phyloP scores from a whole-genome alignment of 2,888 invertebrate species.

The Hemicrepidius hirtus region DNA sequence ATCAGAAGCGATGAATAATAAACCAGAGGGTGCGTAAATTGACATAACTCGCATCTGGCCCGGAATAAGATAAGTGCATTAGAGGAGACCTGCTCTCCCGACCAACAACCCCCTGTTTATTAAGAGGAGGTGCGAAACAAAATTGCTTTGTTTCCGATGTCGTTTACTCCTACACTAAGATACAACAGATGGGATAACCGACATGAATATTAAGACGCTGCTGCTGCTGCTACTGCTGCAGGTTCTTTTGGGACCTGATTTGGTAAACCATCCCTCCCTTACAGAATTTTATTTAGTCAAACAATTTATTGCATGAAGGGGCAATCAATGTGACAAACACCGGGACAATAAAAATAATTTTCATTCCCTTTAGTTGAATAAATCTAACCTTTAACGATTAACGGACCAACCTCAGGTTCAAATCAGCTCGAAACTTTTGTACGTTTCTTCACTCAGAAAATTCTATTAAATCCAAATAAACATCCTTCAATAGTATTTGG shows the following conservation, averaged over 20 bases:
- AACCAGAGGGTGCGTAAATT: conserved; percentile 65
- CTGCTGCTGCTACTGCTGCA: not conserved
- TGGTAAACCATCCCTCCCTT: not conserved
- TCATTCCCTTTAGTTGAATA: no score
- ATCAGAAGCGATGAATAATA: conserved; percentile 57
- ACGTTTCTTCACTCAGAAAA: no score
- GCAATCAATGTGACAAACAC: not conserved
- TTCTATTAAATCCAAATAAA: conserved; percentile 4
- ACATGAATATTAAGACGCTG: conserved; percentile 43
- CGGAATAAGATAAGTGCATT: conserved; percentile 65
- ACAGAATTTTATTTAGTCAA: conserved; percentile 4
- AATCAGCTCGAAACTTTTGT: no score
- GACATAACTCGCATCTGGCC: conserved; percentile 63
- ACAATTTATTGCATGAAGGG: not conserved
- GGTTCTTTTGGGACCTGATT: not conserved
- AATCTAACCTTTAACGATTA: no score
- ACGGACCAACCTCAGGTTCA: no score
- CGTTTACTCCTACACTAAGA: conserved; percentile 43
- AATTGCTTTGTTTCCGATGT: conserved; percentile 54
- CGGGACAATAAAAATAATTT: no score
- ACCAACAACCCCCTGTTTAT: conserved; percentile 46
- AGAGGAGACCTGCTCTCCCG: conserved; percentile 57
- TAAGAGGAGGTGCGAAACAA: conserved; percentile 53
- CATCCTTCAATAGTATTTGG: conserved; percentile 24
- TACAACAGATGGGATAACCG: conserved; percentile 48